Conservation (phyloP, 2,113 vertebrate genomes). For the Cinclus cinclus region DNA sequence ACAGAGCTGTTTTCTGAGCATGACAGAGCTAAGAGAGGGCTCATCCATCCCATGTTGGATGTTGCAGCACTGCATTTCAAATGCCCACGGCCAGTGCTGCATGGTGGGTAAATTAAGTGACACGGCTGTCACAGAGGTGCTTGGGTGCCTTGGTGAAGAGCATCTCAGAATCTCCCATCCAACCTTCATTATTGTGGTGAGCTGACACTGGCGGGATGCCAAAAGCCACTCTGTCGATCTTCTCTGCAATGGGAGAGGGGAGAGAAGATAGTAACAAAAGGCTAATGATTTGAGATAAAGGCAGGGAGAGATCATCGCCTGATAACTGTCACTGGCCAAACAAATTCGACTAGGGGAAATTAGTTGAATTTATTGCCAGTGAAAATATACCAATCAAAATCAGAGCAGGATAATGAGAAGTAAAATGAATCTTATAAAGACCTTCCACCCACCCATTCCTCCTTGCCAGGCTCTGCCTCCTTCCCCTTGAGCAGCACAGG, state of each 20-base stretch:
- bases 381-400: not conserved
- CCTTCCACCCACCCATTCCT: not conserved
- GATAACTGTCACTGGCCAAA: not conserved
- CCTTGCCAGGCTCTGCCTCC: not conserved
- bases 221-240: not conserved
- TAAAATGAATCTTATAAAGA: not conserved
- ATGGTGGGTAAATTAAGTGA: not conserved
- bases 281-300: not conserved
- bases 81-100: not conserved
- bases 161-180: not conserved
- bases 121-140: accelerated
- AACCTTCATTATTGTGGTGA: not conserved
- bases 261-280: not conserved
- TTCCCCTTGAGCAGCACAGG: not conserved
- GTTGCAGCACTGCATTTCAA: not conserved
- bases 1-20: not conserved
- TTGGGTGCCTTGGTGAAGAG: not conserved
- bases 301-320: not conserved
- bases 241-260: not conserved
- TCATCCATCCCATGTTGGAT: not conserved
- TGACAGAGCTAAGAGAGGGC: not conserved
- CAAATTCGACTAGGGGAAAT: not conserved
- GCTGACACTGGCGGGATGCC: not conserved
- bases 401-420: not conserved
- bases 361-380: not conserved